These are phyloP conservation scores for Platyscapa corneri DNA, from an alignment of 1,140 invertebrate genomes.

Conservation along the genomic window DNA sequence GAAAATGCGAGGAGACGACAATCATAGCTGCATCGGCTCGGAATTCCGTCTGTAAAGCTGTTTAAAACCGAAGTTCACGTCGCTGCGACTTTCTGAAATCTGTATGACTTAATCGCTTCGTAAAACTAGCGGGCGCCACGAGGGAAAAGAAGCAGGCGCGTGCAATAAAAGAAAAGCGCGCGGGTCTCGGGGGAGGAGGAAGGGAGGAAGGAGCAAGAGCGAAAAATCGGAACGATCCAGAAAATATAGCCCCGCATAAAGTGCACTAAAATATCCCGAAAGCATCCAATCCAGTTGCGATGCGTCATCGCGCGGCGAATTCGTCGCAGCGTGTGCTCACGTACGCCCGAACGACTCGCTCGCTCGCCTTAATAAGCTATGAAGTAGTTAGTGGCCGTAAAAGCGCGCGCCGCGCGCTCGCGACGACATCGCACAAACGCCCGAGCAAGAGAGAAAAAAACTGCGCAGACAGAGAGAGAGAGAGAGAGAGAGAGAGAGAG, in stretches of 20 bases:
- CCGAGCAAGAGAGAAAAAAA: neutral
- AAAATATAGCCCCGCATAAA: neutral
- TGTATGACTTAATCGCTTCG: too few relatives aligned
- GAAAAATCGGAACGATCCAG: neutral
- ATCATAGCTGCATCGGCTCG: too few relatives aligned
- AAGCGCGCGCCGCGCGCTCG: slow-evolving; percentile 50
- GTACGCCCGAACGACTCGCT: neutral
- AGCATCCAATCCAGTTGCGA: neutral
- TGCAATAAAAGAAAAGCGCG: neutral
- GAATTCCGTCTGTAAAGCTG: too few relatives aligned
- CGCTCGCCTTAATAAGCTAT: slow-evolving; percentile 49
- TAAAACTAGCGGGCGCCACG: neutral
- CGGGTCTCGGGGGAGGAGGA: neutral
- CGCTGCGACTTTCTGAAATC: too few relatives aligned
- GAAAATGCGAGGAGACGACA: neutral
- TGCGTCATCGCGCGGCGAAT: slow-evolving; percentile 7
- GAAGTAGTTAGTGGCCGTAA: slow-evolving; percentile 52
- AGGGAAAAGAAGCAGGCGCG: neutral
- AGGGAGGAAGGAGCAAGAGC: too few relatives aligned
- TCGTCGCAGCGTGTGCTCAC: neutral
- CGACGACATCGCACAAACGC: neutral
- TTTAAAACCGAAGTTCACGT: too few relatives aligned
- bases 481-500: neutral
- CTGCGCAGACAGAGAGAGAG: too few relatives aligned
- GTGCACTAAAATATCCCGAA: neutral